Evolutionary conservation across 2,888 invertebrate genomes (phyloP).

Genomic region (Cyrtodaria siliqua): DNA sequence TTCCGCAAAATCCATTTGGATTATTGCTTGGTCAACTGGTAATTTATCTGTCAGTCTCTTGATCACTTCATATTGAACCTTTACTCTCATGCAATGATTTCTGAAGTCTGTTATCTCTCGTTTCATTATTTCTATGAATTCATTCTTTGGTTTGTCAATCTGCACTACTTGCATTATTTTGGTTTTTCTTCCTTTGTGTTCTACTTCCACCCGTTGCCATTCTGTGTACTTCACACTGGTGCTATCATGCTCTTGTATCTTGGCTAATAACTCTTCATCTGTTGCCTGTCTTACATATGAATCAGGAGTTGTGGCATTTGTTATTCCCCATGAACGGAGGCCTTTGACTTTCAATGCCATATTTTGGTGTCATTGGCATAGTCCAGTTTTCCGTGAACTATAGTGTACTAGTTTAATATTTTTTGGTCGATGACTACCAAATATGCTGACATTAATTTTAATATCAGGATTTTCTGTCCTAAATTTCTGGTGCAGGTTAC

Average conservation of each 20-base stretch:
- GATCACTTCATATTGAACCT: slow-evolving; percentile 28
- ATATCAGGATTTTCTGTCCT: slow-evolving; percentile 26
- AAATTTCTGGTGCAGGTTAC: slow-evolving; percentile 43
- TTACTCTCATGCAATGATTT: slow-evolving; percentile 23
- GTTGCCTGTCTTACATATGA: not conserved
- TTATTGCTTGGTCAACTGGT: slow-evolving; percentile 28
- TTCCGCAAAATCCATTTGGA: slow-evolving; percentile 48
- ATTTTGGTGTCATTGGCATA: slow-evolving; percentile 49
- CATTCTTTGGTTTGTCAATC: slow-evolving; percentile 25
- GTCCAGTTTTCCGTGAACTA: slow-evolving; percentile 31
- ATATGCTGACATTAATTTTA: slow-evolving; percentile 28
- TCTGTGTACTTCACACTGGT: slow-evolving; percentile 26
- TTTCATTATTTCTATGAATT: slow-evolving; percentile 33
- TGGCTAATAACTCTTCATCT: slow-evolving; percentile 18
- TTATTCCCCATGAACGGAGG: not conserved
- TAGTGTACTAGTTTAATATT: slow-evolving; percentile 39
- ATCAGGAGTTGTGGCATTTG: slow-evolving; percentile 25
- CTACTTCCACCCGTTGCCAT: slow-evolving; percentile 35
- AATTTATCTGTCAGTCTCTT: slow-evolving; percentile 15
- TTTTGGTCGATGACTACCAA: slow-evolving; percentile 31
- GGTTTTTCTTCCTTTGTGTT: slow-evolving; percentile 28
- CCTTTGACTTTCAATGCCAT: slow-evolving; percentile 45
- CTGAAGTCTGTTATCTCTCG: slow-evolving; percentile 21
- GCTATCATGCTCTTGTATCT: not conserved
- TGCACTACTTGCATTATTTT: slow-evolving; percentile 36